Base-by-base conservation (phyloP, 1,140 invertebrate species). In the Zaprionus kolodkinae region DNA sequence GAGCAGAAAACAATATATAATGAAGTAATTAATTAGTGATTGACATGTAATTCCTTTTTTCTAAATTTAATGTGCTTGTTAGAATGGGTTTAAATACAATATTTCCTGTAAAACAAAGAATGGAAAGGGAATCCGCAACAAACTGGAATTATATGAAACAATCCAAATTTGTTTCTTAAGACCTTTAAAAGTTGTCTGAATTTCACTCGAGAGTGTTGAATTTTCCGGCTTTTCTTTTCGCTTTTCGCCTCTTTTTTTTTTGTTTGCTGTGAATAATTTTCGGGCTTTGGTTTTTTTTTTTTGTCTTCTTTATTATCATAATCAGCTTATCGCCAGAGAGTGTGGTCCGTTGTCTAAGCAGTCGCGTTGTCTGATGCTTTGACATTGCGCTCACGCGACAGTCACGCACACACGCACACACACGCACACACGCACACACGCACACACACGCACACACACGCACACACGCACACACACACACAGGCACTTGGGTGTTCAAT, bases 361-460 rank as follows among this genome's bases (percentile, higher is more conserved):
- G 60, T 71, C 68, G 65, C 57, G 56, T 82, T 82, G 67, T 79
- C 79, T 76, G 82, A 79, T 79, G 75, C 75, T 69, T 75, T 78
- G 82, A 86, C 81, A 86, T 78, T 72, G 69, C 61, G 45, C 45
- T 21, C 52, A 78, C 30, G 63, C 64, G 72, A 72, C 27, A 30
- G 62, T 65, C 57, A 43, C 52, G 62, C 76, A 54, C 67, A 71
- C 13, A 13, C 12, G 27, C 4, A 30, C n/a, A 48, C n/a, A 50
- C 12, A 38, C 33, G 13, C 33, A 33, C 10, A 62, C 27, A 65
- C 62, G 66, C 62, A 73, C 68, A 74, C 62, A 64, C 79, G 61
- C 36, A 27, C 52, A 61, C 52, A 43, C 52, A 66, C 77, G 50
- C 57, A 65, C 12, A n/a, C 11, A 38, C 6, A 25, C 15, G 36